These are phyloP conservation scores for Gopherus flavomarginatus DNA, from an alignment of 2,113 vertebrate genomes.

Conservation along the genomic window DNA sequence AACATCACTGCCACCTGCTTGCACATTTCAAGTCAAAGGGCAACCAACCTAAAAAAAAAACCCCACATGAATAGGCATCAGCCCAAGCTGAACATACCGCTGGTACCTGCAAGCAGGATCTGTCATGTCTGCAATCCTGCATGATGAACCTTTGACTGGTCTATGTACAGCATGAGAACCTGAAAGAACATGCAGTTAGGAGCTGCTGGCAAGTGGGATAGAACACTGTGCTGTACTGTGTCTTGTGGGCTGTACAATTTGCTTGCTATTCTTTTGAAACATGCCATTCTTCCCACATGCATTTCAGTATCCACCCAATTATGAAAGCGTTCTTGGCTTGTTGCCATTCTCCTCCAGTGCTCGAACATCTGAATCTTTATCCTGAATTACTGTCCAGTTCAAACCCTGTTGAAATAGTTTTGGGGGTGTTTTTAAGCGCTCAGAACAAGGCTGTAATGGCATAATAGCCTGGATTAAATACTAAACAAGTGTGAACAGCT, in stretches of 20 bases:
- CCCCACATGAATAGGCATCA: fast-evolving
- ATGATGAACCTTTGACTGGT: background rate
- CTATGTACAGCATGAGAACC: fast-evolving
- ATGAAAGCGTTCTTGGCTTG: constrained; percentile 62
- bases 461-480: background rate
- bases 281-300: constrained; percentile 69
- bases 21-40: background rate
- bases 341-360: constrained; percentile 34
- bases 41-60: background rate
- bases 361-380: constrained; percentile 54
- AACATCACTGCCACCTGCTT: constrained; percentile 35
- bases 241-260: background rate
- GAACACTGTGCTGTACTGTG: constrained; percentile 36
- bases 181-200: background rate
- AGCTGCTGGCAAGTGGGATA: background rate
- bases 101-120: background rate
- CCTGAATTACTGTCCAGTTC: constrained; percentile 52
- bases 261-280: constrained; percentile 8
- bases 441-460: background rate
- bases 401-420: constrained; percentile 5
- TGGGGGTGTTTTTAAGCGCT: background rate
- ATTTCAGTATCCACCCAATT: constrained; percentile 57
- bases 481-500: background rate
- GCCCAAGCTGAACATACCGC: background rate
- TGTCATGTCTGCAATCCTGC: background rate